Evolutionary conservation across 2,797 vertebrate species (phyloP).

Genomic region (Synaphobranchus kaupii): DNA sequence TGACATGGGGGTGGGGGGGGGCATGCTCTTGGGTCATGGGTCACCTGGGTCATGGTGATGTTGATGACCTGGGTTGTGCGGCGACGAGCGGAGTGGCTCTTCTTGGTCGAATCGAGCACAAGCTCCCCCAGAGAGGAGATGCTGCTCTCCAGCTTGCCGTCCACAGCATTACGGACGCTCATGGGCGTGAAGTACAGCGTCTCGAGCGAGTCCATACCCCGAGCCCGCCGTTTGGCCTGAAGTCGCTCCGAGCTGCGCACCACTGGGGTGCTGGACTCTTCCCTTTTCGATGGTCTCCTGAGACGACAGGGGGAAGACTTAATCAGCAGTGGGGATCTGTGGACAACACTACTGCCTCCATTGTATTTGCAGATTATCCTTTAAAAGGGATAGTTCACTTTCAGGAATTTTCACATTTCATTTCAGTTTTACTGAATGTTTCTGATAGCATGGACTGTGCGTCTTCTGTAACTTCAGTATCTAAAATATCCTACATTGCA

Average conservation of each 20-base stretch:
- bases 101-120: constrained; percentile 67
- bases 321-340: not conserved
- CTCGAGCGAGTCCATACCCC: constrained; percentile 79
- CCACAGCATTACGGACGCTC: constrained; percentile 50
- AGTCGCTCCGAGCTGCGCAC: constrained; percentile 71
- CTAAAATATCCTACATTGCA: no score
- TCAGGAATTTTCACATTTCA: not conserved
- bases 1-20: constrained; percentile 17
- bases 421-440: not conserved
- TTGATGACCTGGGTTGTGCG: constrained; percentile 89
- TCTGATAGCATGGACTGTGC: not conserved
- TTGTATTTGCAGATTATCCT: not conserved
- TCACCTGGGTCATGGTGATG: constrained; percentile 91
- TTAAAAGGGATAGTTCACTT: not conserved
- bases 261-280: constrained; percentile 67
- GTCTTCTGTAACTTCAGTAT: not conserved
- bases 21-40: no score
- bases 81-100: constrained; percentile 74
- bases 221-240: constrained; percentile 65
- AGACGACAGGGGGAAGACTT: not conserved
- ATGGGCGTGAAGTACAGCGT: constrained; percentile 90
- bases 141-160: constrained; percentile 68
- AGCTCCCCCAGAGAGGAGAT: constrained; percentile 64
- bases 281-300: constrained; percentile 67
- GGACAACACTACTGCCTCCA: not conserved